Base-by-base conservation (phyloP, 2,113 vertebrate genomes). In the Tringa solitaria region DNA sequence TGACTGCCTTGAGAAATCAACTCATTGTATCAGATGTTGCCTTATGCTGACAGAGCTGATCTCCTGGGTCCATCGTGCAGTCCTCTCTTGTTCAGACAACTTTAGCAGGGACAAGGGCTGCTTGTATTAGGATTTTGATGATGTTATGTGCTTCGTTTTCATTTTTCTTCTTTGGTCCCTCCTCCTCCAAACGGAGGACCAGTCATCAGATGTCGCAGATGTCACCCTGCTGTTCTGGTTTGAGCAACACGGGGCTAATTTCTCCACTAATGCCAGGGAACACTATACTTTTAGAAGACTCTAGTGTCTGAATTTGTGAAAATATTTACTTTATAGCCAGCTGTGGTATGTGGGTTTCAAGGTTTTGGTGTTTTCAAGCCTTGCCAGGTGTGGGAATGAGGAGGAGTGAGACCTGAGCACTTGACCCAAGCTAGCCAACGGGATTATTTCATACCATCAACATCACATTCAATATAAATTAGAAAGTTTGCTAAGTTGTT, bases 1-100 rank as follows among this genome's bases (percentile, higher is more conserved):
- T 21, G 45, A 2, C 15, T 57, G 65, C 65, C n/a, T n/a, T 54
- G 23, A 64, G n/a, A 79, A 50, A 70, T 35, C 14, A 9, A 4
- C 60, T 61, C 23, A n/a, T 33, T 43, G 4, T 26, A 8, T 28
- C 32, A 4, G 23, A 18, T 28, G 24, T 65, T 32, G 46, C 57
- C 28, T 69, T 61, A 4, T 2, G 27, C 39, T 46, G 53, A 9
- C 43, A 53, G 50, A 30, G 18, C 15, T 24, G 60, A 17, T 61
- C 33, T 78, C 41, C 14, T 1, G 13, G 73, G 75, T 8, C 0
- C 9, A 0, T n/a, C 0, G 0, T 33, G 53, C 30, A 53, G 24
- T 32, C 39, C 30, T 87, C 4, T 3, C 53, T 79, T 16, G 9
- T 48, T 78, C 70, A 27, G 39, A 12, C 14, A 33, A 32, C 74